A percentile compares a stretch with the other conserved stretches of the same genome.
Evolutionary conservation across 2,113 vertebrate species (phyloP).

Genomic region (Heliornis fulica): DNA sequence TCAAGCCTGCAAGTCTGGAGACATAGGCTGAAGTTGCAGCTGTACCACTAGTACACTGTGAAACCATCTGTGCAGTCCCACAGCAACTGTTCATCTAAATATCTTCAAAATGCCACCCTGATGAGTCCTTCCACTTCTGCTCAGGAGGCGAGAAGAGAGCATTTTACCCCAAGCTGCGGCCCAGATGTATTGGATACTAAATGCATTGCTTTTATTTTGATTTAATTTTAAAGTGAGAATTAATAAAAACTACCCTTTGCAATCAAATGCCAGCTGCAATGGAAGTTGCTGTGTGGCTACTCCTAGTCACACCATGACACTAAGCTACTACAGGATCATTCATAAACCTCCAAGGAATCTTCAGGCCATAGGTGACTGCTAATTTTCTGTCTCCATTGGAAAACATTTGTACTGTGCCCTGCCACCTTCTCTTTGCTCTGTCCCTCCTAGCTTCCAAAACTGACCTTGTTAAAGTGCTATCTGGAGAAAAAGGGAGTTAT

Average conservation of each 20-base stretch:
- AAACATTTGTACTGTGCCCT: background rate
- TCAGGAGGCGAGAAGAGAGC: background rate
- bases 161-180: background rate
- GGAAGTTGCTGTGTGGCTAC: background rate
- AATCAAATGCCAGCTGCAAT: background rate
- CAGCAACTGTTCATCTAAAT: background rate
- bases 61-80: constrained; percentile 14
- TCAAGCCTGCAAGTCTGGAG: background rate
- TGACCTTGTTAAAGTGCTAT: background rate
- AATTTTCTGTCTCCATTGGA: background rate
- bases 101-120: background rate
- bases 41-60: background rate
- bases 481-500: background rate
- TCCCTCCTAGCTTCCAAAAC: background rate
- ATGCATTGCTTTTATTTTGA: background rate
- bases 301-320: background rate
- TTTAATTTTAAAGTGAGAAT: background rate
- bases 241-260: background rate
- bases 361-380: background rate
- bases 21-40: background rate
- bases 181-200: background rate
- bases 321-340: background rate
- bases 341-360: background rate
- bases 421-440: background rate
- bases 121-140: background rate